phyloP scores from a whole-genome alignment of 1,140 invertebrate genomes.

The Spodoptera frugiperda region DNA sequence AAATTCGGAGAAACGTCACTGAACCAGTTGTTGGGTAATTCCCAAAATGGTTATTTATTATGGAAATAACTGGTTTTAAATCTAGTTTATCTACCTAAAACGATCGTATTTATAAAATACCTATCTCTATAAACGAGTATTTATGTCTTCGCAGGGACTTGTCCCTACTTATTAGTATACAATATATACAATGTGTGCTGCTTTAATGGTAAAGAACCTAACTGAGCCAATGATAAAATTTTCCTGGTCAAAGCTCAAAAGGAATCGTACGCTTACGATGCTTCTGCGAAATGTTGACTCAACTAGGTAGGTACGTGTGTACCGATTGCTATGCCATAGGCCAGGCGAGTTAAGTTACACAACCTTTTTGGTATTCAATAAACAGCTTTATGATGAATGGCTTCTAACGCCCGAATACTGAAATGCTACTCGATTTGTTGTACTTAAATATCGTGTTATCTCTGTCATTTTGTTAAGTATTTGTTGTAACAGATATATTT shows the following conservation, averaged over 20 bases:
- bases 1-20: neutral
- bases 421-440: too few relatives aligned
- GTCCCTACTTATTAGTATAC: too few relatives aligned
- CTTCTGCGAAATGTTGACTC: constrained; percentile 54
- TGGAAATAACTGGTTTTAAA: too few relatives aligned
- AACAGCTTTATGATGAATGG: neutral
- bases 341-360: constrained; percentile 37
- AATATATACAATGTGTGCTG: too few relatives aligned
- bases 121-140: too few relatives aligned
- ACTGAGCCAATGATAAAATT: constrained; percentile 35
- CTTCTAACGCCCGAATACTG: too few relatives aligned
- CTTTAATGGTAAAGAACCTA: neutral
- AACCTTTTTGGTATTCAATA: constrained; percentile 37
- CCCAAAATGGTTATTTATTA: neutral
- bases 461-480: too few relatives aligned
- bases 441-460: too few relatives aligned
- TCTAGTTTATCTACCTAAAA: too few relatives aligned
- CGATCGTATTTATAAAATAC: too few relatives aligned
- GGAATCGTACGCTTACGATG: constrained; percentile 27
- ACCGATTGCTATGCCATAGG: constrained; percentile 39
- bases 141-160: too few relatives aligned
- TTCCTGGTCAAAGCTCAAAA: constrained; percentile 44
- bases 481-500: too few relatives aligned
- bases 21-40: neutral
- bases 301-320: constrained; percentile 35